Conservation (phyloP, 2,888 invertebrate genomes). For the Himalopsyche anomala region DNA sequence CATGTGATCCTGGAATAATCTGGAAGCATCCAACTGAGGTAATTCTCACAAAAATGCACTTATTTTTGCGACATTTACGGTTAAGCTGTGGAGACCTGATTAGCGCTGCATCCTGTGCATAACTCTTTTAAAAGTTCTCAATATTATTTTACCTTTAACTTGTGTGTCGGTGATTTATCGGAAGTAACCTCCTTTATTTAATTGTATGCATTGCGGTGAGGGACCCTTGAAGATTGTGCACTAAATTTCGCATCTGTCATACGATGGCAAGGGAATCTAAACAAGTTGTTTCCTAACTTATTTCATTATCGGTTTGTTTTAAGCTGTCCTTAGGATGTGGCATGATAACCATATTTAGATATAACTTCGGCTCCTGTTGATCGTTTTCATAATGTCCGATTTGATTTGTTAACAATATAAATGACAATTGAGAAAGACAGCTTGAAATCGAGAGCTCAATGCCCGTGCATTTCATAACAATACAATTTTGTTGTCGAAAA, state of each 20-base stretch:
- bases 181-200: background rate
- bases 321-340: slow-evolving; percentile 56
- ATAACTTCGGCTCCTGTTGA: slow-evolving; percentile 29
- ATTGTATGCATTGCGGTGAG: background rate
- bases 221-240: background rate
- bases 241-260: background rate
- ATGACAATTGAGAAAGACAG: slow-evolving; percentile 41
- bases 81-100: background rate
- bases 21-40: background rate
- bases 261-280: background rate
- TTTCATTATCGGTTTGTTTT: background rate
- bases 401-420: background rate
- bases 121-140: slow-evolving; percentile 21
- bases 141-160: slow-evolving; percentile 14
- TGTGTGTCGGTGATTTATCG: background rate
- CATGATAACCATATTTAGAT: slow-evolving; percentile 63
- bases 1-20: background rate
- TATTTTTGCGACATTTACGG: background rate
- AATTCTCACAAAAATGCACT: background rate
- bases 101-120: background rate
- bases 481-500: background rate
- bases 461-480: slow-evolving; percentile 35
- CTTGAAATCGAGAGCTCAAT: slow-evolving; percentile 3
- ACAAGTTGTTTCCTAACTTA: slow-evolving; percentile 15
- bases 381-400: background rate